Conservation (phyloP, 37 sponge, comb jelly and placozoan genomes). For the Crambe crambe region DNA sequence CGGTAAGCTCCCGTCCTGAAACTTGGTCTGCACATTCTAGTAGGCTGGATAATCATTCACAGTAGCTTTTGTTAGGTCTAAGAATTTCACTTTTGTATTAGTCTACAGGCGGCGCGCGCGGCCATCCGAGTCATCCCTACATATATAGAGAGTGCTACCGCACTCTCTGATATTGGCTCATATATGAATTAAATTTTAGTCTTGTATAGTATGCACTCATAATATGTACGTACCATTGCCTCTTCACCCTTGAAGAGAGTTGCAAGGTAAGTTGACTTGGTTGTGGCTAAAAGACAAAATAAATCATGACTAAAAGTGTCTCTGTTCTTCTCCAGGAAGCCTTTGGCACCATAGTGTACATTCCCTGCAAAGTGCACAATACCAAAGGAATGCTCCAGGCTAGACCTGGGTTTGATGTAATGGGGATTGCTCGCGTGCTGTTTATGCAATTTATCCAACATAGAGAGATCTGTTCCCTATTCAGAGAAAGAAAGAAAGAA, state of each 20-base stretch:
- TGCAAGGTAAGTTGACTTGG: constrained; percentile 51
- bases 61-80: too few species aligned
- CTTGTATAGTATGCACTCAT: too few species aligned
- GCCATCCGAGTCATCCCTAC: too few species aligned
- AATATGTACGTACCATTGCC: constrained; percentile 73
- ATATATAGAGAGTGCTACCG: too few species aligned
- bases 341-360: constrained; percentile 74
- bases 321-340: constrained; percentile 93
- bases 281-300: constrained; percentile 66
- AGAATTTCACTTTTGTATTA: too few species aligned
- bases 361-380: constrained; percentile 89
- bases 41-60: too few species aligned
- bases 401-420: constrained; percentile 82
- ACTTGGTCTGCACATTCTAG: too few species aligned
- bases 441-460: constrained; percentile 86
- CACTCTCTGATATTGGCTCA: too few species aligned
- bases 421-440: constrained; percentile 73
- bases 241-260: constrained; percentile 67
- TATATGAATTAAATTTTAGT: too few species aligned
- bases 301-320: constrained; percentile 96
- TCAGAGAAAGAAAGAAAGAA: too few species aligned
- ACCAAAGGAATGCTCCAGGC: constrained; percentile 63
- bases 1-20: too few species aligned
- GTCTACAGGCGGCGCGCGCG: too few species aligned
- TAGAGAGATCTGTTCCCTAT: constrained; percentile 87